Evolutionary conservation across 2,797 vertebrate species (phyloP), one percentile per base, ranked within the genome.

Genomic region (Cynopterus sphinx): DNA sequence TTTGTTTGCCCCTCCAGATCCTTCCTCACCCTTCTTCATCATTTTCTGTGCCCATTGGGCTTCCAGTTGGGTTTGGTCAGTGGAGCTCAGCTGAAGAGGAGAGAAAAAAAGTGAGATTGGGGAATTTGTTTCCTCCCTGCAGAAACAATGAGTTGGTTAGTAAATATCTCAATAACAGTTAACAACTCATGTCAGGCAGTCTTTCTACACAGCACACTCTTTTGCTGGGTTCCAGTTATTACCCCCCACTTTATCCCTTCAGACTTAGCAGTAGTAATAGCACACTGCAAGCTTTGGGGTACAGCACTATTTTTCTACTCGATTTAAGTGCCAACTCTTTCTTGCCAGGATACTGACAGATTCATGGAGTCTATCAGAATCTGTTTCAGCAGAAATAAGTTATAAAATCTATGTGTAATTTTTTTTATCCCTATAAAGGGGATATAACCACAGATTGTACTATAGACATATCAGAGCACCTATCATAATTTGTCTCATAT

Each of bases 151-250:
- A 67, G 26, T 22, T 19, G 12, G 33, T 82, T 41, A 31, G 12
- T 19, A 11, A 49, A 49, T 59, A 59, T n/a, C 78, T 43, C 3
- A 4, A 31, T 46, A 55, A n/a, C 41, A 46, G 26, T 39, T 43
- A 28, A 33, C 15, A 59, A 22, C 11, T 33, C 1, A 0, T 1
- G 2, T 8, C 24, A 24, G n/a, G 17, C 16, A 24, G 4, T 15
- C 28, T n/a, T 41, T 53, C 24, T n/a, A 22, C 9, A 11, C 2
- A 36, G 46, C 22, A 33, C 2, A 12, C 41, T 85, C 36, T 49
- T 49, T 82, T 46, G 36, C 21, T 53, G 51, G 41, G 31, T 36
- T 53, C 9, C 8, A 24, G 31, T n/a, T 22, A 19, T 13, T 59
- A 3, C 9, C 33, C 8, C 9, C 1, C 2, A 11, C 7, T 7